Evolutionary conservation across 2,113 vertebrate genomes (phyloP), one percentile per base, ranked within the genome.

Genomic region (Elaphurus davidianus): DNA sequence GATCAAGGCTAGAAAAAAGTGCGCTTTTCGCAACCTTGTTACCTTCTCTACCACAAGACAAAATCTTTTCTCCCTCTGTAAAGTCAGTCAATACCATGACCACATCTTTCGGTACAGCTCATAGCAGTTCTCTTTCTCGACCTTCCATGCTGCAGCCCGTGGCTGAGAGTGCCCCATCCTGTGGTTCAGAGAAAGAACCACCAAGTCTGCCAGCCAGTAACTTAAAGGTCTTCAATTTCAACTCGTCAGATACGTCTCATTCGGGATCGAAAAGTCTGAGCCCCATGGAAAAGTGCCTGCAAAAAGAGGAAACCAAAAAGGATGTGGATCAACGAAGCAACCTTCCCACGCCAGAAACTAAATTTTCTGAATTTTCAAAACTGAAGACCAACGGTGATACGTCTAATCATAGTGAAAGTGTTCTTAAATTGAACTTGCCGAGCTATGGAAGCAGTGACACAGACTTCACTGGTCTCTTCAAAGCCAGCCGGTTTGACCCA

Each of bases 1-100:
- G 99, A 36, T 99, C 99, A 4, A 99, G 99, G 1, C 99, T 99
- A 78, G 99, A 99, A 95, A 99, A 99, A 97, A 99, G 99, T 81
- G 98, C 99, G 0, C 99, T 99, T 71, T 99, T 99, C 95, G 99
- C 99, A 27, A 99, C 99, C 97, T 98, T 99, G 67, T 98, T 99
- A 40, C 99, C 98, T 4, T 98, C 99, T 54, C 89, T 97, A 97
- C 96, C 98, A 0, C 99, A 98, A 99, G 99, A 98, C 17, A 99
- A 98, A 84, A 86, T 98, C 98, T 99, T 99, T 91, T 98, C 97
- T 71, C 98, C 99, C 64, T 99, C 99, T 83, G 97, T 98, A 40
- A 98, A 96, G 0, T 98, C 99, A 74, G 96, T 99, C 96, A 99
- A 96, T 91, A 99, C 98, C 3, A 98, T 98, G 6, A 67, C 98